Evolutionary conservation across 2,113 vertebrate species (phyloP), one percentile per base, ranked within the genome.

Genomic region (Pollachius pollachius): DNA sequence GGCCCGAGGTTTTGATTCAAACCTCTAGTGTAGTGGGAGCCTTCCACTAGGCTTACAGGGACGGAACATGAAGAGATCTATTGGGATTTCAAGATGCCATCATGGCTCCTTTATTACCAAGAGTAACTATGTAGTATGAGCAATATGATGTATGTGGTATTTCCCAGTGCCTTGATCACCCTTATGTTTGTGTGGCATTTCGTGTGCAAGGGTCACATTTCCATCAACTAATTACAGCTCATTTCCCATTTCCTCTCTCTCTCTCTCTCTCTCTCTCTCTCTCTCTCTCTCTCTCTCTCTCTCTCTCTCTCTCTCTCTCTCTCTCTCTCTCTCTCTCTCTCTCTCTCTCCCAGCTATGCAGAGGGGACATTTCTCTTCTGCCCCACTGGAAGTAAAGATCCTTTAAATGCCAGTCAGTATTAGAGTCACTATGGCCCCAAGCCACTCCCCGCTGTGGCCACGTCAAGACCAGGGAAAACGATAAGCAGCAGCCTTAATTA

Each of bases 181-280:
- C 12, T 9, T 48, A 7, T 48, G 41, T 48, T 48, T 13, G 41
- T 48, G 7, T 48, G 41, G 8, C 60, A 15, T 23, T 62, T 25
- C 23, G 23, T 15, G 23, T 16, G 8, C 8, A 41, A 23, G 74
- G 75, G 75, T 87, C 76, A 74, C 80, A 72, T 87, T 75, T 74
- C 78, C 56, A 79, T 85, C 82, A 74, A 21, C 80, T 85, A 91
- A 89, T 88, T 87, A 86, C 81, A 78, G 74, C 83, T 86, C 59
- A 69, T 85, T 80, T 48, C 41, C 80, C 74, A 68, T 72, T 63
- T 73, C 70, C 81, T 82, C 41, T 48, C 41, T 48, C 11, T 48
- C 6, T n/a, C 13, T 13, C 8, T 13, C 54, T 57, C 54, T 9
- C 54, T 57, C 54, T 48, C 41, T 48, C 7, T 48, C 41, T 48